These are phyloP conservation scores for Molossus alvarezi DNA, from an alignment of 2,797 vertebrate species.

Conservation along the genomic window DNA sequence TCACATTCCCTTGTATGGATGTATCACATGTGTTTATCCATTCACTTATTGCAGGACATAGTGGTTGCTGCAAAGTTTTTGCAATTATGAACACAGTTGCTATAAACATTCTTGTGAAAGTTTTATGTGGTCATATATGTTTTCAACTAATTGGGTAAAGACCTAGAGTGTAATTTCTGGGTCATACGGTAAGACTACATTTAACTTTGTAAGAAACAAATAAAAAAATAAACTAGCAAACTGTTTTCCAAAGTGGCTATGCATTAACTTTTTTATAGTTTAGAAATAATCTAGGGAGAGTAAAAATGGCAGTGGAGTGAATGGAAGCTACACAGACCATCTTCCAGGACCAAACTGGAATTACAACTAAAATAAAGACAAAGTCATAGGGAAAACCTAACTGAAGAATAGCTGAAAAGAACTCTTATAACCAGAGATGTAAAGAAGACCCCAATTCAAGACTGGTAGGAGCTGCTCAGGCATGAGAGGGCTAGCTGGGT, in stretches of 20 bases:
- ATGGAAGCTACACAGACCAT: too few species aligned
- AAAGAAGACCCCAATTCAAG: too few species aligned
- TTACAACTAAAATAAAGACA: too few species aligned
- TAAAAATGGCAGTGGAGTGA: too few species aligned
- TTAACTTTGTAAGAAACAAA: slow-evolving; percentile 48
- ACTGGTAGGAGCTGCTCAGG: too few species aligned
- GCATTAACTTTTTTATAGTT: background rate
- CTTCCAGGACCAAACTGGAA: too few species aligned
- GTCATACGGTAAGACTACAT: background rate
- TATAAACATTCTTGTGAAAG: background rate
- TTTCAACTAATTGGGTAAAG: background rate
- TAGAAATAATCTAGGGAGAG: background rate
- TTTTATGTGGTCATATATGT: background rate
- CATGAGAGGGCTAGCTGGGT: too few species aligned
- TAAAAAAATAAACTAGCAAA: background rate
- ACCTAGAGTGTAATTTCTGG: background rate
- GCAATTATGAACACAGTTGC: background rate
- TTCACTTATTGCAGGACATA: background rate
- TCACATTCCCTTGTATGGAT: slow-evolving; percentile 4
- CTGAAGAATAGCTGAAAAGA: too few species aligned
- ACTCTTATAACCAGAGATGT: too few species aligned
- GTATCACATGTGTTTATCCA: slow-evolving; percentile 15
- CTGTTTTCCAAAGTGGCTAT: background rate
- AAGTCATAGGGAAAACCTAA: too few species aligned
- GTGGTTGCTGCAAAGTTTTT: background rate